Evolutionary conservation across 2,797 vertebrate species (phyloP).

Genomic region (Protonibea diacanthus): DNA sequence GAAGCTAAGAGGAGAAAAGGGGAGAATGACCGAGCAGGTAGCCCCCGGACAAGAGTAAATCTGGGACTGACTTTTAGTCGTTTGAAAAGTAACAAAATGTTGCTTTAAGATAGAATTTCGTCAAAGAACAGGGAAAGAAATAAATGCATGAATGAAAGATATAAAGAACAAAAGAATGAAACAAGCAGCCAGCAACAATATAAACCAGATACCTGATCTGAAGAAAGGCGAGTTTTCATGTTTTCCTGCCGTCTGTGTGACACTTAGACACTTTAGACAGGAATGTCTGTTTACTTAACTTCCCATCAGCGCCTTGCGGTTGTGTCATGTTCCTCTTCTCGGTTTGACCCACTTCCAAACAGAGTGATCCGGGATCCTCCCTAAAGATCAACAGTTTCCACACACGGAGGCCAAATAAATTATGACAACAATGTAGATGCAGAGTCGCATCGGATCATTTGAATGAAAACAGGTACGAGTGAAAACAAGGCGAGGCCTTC

Average conservation of each 20-base stretch:
- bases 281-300: constrained; percentile 1
- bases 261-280: not conserved
- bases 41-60: too few relatives aligned
- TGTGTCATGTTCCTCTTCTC: constrained; percentile 10
- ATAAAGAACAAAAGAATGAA: not conserved
- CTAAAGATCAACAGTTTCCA: constrained; percentile 30
- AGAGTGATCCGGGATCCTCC: constrained; percentile 41
- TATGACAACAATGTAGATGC: not conserved
- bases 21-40: too few relatives aligned
- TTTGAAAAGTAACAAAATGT: not conserved
- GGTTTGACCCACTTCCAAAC: constrained; percentile 20
- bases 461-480: not conserved
- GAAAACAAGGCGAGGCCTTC: not conserved
- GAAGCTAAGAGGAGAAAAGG: too few relatives aligned
- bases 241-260: not conserved
- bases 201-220: not conserved
- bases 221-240: too few relatives aligned
- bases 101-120: not conserved
- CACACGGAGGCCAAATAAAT: not conserved
- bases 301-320: not conserved
- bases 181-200: not conserved
- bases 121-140: not conserved
- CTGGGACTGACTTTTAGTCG: too few relatives aligned
- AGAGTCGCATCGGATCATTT: not conserved
- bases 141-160: not conserved